Conservation (phyloP, 2,797 vertebrate species). For the Paguma larvata region DNA sequence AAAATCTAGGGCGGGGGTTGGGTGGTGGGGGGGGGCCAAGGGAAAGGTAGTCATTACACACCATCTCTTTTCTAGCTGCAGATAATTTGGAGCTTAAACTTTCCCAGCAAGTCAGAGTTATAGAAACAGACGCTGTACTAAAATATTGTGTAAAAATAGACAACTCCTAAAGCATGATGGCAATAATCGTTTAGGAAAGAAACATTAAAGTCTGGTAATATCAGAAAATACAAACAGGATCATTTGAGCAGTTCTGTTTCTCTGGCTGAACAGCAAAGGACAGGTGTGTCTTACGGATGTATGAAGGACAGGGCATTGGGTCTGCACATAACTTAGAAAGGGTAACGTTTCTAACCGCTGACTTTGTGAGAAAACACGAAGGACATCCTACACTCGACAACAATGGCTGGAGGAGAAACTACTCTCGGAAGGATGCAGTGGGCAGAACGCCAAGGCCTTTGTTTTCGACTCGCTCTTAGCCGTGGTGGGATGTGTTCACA, state of each 20-base stretch:
- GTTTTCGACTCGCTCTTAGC: slow-evolving; percentile 27
- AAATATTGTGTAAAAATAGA: slow-evolving; percentile 77
- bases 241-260: slow-evolving; percentile 72
- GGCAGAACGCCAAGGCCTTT: slow-evolving; percentile 69
- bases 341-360: slow-evolving; percentile 61
- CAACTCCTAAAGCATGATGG: slow-evolving; percentile 67
- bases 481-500: slow-evolving; percentile 68
- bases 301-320: background rate
- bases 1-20: background rate
- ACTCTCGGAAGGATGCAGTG: slow-evolving; percentile 67
- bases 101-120: slow-evolving; percentile 75
- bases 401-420: slow-evolving; percentile 67
- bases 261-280: slow-evolving; percentile 72
- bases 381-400: slow-evolving; percentile 68
- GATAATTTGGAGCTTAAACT: slow-evolving; percentile 74
- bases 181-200: slow-evolving; percentile 65
- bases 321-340: slow-evolving; percentile 75
- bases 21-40: background rate
- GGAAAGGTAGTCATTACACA: slow-evolving; percentile 47
- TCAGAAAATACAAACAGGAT: slow-evolving; percentile 69
- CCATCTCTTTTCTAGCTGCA: slow-evolving; percentile 66
- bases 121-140: slow-evolving; percentile 76
- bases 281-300: background rate
- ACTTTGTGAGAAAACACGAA: slow-evolving; percentile 75
- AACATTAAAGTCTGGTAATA: slow-evolving; percentile 58